Base-by-base conservation (phyloP, 2,113 vertebrate genomes). In the Platichthys flesus region DNA sequence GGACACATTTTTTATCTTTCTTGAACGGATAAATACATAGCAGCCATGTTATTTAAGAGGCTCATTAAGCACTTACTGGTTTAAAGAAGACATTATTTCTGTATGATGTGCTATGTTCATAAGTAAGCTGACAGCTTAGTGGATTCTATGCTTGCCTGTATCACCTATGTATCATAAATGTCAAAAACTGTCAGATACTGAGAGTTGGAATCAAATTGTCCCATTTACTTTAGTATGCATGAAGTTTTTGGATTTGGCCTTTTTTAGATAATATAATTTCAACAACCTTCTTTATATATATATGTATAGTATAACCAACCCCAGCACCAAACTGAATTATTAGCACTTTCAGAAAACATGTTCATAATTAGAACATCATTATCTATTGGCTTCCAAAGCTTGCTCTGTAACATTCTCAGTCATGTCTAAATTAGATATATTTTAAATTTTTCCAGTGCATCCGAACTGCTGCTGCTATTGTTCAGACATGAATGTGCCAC, bases 61-160 rank as follows among this genome's bases (percentile, higher is more conserved):
- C 24, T 87, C 71, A 57, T 61, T 60, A 67, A 82, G 86, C 82
- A 85, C 69, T 83, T 75, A 35, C 59, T 74, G 67, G 76, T 75
- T 62, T 60, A 60, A 65, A 73, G 24, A 35, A 82, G 58, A 82
- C 47, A 63, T 77, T 3, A n/a, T 67, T 54, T 73, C 70, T 60
- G 6, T 70, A 42, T 31, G n/a, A 61, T 70, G 52, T 47, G 70
- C 52, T 26, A 66, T 72, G 71, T 71, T 74, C 64, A 71, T 67
- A 70, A 47, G 59, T 6, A 7, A 63, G 67, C 68, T 54, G 42
- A 40, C 49, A 35, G 28, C 54, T 12, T 31, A 7, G 31, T 61
- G 67, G 35, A 72, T 71, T 28, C 13, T 63, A 28, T 67, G n/a
- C 28, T 13, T 77, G 26, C 47, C 21, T 2, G 0, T 45, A 45